Base-by-base conservation (phyloP, 2,888 invertebrate species). In the Unio delphinus region DNA sequence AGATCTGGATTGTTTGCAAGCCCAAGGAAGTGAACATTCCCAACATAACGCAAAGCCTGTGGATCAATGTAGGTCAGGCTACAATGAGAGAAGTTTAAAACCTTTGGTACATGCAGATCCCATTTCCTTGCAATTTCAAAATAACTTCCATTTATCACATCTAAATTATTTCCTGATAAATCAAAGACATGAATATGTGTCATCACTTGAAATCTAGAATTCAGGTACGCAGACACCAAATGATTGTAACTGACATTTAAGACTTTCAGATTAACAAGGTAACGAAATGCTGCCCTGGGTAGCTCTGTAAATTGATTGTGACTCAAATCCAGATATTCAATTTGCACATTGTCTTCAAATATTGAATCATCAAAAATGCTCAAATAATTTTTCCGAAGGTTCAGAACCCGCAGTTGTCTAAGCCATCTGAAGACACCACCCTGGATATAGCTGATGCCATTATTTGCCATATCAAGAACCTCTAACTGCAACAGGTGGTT, bases 181-280 rank as follows among this genome's bases (percentile, higher is more conserved):
- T 86, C 86, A n/a, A 86, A 66, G 55, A 72, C 61, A 34, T 65
- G 26, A 23, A 86, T 70, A 23, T 78, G 69, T 45, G 78, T 80
- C 56, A 83, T 82, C n/a, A 81, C 80, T 66, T 83, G 79, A 63
- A 86, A 85, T 28, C 83, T 68, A 8, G 79, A 63, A 54, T 82
- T 83, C 34, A 86, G 70, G 54, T 74, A 73, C 17, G 82, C 76
- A 7, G 80, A 76, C 3, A 66, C 71, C 61, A 86, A 61, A 1
- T 73, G 68, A 65, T 86, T 86, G 67, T 71, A 80, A 73, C 85
- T 84, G 8, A 86, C 67, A 63, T 86, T 85, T 30, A 86, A 67
- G n/a, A 78, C 55, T 59, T 70, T 75, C 26, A 86, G 71, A 57
- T 78, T 82, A 55, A 69, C 68, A 11, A 86, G 70, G 64, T 71